These are phyloP conservation scores for Crypturellus tataupa DNA, from an alignment of 2,797 vertebrate genomes.

Conservation along the genomic window DNA sequence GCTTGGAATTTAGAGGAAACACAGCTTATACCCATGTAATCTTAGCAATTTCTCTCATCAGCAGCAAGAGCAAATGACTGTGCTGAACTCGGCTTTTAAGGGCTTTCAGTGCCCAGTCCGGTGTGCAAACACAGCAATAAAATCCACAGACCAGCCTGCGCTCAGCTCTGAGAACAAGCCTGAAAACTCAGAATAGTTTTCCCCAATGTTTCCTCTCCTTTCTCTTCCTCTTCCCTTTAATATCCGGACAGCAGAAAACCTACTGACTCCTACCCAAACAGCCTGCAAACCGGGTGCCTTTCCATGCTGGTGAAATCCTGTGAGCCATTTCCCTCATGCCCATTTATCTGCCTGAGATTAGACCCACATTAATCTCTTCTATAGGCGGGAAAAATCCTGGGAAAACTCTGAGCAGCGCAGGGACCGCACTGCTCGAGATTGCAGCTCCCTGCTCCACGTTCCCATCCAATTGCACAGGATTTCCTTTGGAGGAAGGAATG, in stretches of 20 bases:
- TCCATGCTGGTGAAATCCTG: background rate
- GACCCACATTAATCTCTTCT: constrained; percentile 24
- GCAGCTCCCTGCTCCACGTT: constrained; percentile 26
- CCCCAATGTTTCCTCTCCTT: background rate
- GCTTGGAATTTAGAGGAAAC: constrained; percentile 29
- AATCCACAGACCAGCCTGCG: constrained; percentile 38
- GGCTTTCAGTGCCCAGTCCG: constrained; percentile 17
- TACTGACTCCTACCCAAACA: background rate
- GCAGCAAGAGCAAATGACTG: constrained; percentile 15
- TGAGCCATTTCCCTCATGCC: background rate
- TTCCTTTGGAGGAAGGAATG: constrained; percentile 13
- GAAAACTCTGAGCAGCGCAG: constrained; percentile 23
- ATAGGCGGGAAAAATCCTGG: constrained; percentile 33
- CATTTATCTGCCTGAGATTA: background rate
- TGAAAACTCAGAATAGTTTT: constrained; percentile 45
- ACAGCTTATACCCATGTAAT: background rate
- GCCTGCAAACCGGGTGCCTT: background rate
- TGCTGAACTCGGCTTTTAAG: constrained; percentile 10
- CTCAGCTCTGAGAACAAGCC: constrained; percentile 33
- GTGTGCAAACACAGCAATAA: constrained; percentile 55
- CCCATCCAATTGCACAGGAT: constrained; percentile 27
- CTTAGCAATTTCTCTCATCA: constrained; percentile 20
- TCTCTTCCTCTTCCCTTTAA: background rate
- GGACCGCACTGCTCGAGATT: constrained; percentile 37
- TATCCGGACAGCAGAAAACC: background rate